phyloP scores from a whole-genome alignment of 1,140 invertebrate species.

The Papilio xuthus region DNA sequence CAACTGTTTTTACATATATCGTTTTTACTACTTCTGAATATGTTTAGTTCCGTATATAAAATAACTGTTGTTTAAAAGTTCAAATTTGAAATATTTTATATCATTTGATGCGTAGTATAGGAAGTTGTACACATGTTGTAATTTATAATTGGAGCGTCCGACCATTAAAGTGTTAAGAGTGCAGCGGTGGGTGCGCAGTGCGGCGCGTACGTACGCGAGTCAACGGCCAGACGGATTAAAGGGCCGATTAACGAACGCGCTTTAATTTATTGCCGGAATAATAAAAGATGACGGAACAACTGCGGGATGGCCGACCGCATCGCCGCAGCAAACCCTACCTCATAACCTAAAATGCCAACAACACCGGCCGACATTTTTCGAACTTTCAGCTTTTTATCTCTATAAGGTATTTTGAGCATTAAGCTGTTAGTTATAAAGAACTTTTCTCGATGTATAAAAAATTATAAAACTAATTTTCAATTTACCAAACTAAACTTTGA shows the following conservation, averaged over 20 bases:
- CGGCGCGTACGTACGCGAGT: slow-evolving; percentile 51
- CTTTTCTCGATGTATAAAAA: slow-evolving; percentile 38
- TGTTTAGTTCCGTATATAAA: background rate
- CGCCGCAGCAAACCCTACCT: slow-evolving; percentile 55
- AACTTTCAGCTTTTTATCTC: slow-evolving; percentile 44
- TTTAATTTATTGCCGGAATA: slow-evolving; percentile 79
- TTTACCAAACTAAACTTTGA: slow-evolving; percentile 68
- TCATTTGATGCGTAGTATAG: slow-evolving; percentile 7
- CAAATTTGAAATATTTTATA: background rate
- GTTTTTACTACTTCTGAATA: background rate
- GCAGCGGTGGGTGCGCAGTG: background rate
- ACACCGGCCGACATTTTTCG: slow-evolving; percentile 51
- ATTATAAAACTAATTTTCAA: slow-evolving; percentile 61
- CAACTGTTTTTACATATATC: slow-evolving; percentile 53
- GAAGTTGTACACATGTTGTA: slow-evolving; percentile 24
- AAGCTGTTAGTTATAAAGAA: slow-evolving; percentile 40
- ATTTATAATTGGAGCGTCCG: slow-evolving; percentile 30
- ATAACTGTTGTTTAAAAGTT: background rate
- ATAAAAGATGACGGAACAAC: slow-evolving; percentile 71
- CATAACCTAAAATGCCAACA: slow-evolving; percentile 67
- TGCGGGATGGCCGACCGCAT: slow-evolving; percentile 54
- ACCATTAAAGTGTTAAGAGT: slow-evolving; percentile 31
- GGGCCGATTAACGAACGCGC: slow-evolving; percentile 74
- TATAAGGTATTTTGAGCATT: slow-evolving; percentile 41
- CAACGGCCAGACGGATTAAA: slow-evolving; percentile 79